These are phyloP conservation scores for Sycobia sp. DNA, from an alignment of 1,140 invertebrate genomes.

Conservation along the genomic window DNA sequence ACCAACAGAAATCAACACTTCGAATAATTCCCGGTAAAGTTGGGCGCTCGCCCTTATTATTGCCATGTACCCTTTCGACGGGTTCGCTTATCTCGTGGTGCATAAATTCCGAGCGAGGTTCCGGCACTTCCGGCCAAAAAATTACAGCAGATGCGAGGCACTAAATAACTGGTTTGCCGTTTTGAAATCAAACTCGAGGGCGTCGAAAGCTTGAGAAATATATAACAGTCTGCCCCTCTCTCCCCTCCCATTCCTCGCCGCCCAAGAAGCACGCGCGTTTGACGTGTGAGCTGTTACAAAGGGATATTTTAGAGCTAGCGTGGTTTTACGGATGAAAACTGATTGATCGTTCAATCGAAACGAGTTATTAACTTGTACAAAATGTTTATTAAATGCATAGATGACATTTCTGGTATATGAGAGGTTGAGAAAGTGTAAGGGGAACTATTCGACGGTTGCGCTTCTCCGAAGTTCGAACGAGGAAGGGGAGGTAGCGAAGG, in stretches of 20 bases:
- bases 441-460: no score
- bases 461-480: no score
- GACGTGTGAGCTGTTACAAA: no score
- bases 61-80: not conserved
- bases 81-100: constrained; percentile 9
- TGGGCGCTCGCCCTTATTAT: not conserved
- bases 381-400: not conserved
- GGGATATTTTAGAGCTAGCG: no score
- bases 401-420: no score
- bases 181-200: constrained; percentile 32
- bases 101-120: constrained; percentile 23
- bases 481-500: no score
- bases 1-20: not conserved
- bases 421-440: no score
- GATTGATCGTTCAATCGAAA: no score
- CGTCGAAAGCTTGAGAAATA: constrained; percentile 34
- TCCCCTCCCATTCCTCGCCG: no score
- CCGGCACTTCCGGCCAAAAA: constrained; percentile 37
- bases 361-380: not conserved
- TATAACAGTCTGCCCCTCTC: constrained; percentile 20
- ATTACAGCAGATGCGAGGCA: constrained; percentile 39
- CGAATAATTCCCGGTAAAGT: constrained; percentile 23
- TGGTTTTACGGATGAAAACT: no score
- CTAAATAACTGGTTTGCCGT: constrained; percentile 41
- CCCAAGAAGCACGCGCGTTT: no score